phyloP scores from a whole-genome alignment of 2,797 vertebrate genomes.

The Channallabes apus region DNA sequence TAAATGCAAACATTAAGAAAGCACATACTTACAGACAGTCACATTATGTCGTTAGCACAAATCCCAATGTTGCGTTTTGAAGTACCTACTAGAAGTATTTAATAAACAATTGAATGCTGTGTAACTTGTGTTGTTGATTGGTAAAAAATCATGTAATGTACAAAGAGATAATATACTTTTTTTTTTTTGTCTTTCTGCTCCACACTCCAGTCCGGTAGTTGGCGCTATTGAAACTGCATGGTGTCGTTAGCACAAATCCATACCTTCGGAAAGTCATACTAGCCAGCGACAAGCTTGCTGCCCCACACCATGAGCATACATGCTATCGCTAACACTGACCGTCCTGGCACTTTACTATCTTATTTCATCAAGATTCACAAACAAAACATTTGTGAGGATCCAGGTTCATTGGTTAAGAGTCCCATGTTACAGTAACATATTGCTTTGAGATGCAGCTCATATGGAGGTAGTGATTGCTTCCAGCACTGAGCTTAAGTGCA shows the following conservation, averaged over 20 bases:
- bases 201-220: no score
- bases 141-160: no score
- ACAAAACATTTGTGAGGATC: constrained; percentile 17
- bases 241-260: not conserved
- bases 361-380: not conserved
- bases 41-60: not conserved
- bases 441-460: constrained; percentile 50
- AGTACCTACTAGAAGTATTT: no score
- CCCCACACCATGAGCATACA: not conserved
- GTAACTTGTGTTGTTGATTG: no score
- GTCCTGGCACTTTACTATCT: not conserved
- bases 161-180: no score
- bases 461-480: constrained; percentile 58
- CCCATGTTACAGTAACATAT: constrained; percentile 48
- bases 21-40: not conserved
- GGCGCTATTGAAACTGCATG: no score
- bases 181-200: no score
- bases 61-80: no score
- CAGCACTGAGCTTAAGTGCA: constrained; percentile 56
- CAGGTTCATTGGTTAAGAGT: constrained; percentile 21
- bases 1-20: not conserved
- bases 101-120: no score
- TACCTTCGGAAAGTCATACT: not conserved
- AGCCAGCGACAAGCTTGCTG: not conserved
- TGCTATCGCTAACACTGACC: not conserved